Percentiles rank a stretch among this genome's conserved stretches.
These are phyloP conservation scores for Cyprinella venusta DNA, from an alignment of 2,797 vertebrate genomes.

Conservation along the genomic window DNA sequence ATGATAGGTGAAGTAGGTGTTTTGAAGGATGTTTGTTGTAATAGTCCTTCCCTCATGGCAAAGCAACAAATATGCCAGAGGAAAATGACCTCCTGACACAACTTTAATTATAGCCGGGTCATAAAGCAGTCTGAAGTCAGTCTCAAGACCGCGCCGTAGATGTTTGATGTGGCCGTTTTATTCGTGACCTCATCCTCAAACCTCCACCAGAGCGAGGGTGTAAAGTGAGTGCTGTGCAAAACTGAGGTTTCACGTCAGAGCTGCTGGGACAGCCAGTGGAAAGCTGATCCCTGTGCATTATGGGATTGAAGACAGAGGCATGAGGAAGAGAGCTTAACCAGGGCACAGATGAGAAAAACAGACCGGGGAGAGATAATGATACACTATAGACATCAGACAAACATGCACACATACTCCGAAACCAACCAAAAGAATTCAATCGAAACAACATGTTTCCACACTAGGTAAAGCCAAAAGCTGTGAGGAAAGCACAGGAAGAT, in stretches of 20 bases:
- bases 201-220: slow-evolving; percentile 15
- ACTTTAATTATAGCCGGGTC: slow-evolving; percentile 20
- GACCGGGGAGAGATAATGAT: slow-evolving; percentile 50
- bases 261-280: slow-evolving; percentile 23
- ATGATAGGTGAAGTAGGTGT: slow-evolving; percentile 10
- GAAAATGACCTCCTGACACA: slow-evolving; percentile 39
- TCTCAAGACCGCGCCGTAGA: slow-evolving; percentile 5
- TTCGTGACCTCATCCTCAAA: slow-evolving; percentile 49
- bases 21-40: slow-evolving; percentile 12
- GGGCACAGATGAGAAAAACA: slow-evolving; percentile 58
- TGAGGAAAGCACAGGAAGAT: slow-evolving; percentile 1
- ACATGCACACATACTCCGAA: slow-evolving; percentile 28
- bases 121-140: slow-evolving; percentile 45
- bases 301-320: slow-evolving; percentile 37
- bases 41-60: slow-evolving; percentile 6
- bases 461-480: background rate
- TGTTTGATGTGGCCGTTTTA: slow-evolving; percentile 42
- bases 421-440: slow-evolving; percentile 1
- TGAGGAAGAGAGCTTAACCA: slow-evolving; percentile 21
- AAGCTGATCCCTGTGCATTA: slow-evolving; percentile 49
- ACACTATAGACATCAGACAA: slow-evolving; percentile 34
- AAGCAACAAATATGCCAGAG: background rate
- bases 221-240: slow-evolving; percentile 25
- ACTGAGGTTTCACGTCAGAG: slow-evolving; percentile 34
- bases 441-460: slow-evolving; percentile 2